These are phyloP conservation scores for Helarctos malayanus DNA, from an alignment of 2,797 vertebrate genomes.

Conservation along the genomic window DNA sequence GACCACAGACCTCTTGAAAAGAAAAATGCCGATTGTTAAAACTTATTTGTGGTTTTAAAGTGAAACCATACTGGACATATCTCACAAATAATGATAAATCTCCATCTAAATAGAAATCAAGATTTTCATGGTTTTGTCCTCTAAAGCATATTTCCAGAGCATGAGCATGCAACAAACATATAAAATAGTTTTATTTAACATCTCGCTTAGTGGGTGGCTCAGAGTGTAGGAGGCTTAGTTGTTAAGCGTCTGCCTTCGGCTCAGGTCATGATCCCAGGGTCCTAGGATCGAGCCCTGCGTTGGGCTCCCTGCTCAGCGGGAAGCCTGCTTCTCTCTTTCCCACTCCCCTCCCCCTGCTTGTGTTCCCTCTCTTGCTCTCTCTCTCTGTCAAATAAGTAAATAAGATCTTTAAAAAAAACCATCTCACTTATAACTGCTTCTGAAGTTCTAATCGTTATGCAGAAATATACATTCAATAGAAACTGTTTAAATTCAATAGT, in stretches of 20 bases:
- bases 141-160: constrained; percentile 41
- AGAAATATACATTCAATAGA: constrained; percentile 67
- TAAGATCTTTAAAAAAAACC: too few species aligned
- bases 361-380: too few species aligned
- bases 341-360: too few species aligned
- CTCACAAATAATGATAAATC: constrained; percentile 79
- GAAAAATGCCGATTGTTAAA: constrained; percentile 79
- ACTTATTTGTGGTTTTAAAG: constrained; percentile 77
- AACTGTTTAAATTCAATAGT: constrained; percentile 49
- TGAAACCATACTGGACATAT: constrained; percentile 70
- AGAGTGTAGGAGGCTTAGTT: too few species aligned
- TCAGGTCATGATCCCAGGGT: too few species aligned
- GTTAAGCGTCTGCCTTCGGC: too few species aligned
- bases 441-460: constrained; percentile 55
- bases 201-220: neutral
- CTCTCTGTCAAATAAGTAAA: too few species aligned
- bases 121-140: constrained; percentile 65
- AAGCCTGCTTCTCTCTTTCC: too few species aligned
- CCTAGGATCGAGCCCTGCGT: too few species aligned
- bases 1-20: constrained; percentile 78
- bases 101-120: constrained; percentile 68
- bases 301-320: too few species aligned
- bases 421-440: constrained; percentile 57
- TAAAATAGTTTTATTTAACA: constrained; percentile 21
- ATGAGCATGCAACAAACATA: constrained; percentile 59